Base-by-base conservation (phyloP, 2,797 vertebrate species). In the Heteromormyrus szaboi region DNA sequence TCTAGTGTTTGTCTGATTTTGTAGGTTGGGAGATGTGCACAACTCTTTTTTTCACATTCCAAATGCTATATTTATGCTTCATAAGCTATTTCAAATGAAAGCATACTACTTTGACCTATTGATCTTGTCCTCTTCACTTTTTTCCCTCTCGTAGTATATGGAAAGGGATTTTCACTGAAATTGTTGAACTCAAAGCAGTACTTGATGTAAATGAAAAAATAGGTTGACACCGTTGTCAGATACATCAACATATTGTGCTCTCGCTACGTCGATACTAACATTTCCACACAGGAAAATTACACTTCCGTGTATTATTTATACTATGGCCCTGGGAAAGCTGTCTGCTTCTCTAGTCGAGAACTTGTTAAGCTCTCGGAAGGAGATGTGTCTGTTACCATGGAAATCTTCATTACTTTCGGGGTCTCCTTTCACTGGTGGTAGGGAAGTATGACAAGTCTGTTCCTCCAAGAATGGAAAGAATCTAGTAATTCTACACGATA, bases 341-440 rank as follows among this genome's bases (percentile, higher is more conserved):
- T 89, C 56, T 68, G 87, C 54, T 81, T 85, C 89, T 89, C 37
- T 88, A 29, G 90, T 37, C 81, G 50, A 89, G 56, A 72, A 54
- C 72, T 88, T 54, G 62, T 88, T 56, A 29, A 79, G 59, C 62
- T 91, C 87, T 85, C 86, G 87, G 29, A 89, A 87, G 89, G 90
- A 90, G 89, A 89, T 88, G 68, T 65, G 87, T 92, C 88, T 79
- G 93, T 95, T 95, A 88, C 92, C 90, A 94, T 94, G 91, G 93
- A 72, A 84, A 94, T 90, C 87, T 83, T 88, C 88, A 87, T 91
- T 90, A 89, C 53, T 54, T 92, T 86, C 88, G 81, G 85, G 88
- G 89, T 90, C 87, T 88, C 88, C 85, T 93, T 86, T 56, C 86
- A 79, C 19, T 79, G 85, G 59, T 89, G 86, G 46, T 25, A 88